These are phyloP conservation scores for Nemotelus nigrinus DNA, from an alignment of 2,888 invertebrate genomes.

Conservation along the genomic window DNA sequence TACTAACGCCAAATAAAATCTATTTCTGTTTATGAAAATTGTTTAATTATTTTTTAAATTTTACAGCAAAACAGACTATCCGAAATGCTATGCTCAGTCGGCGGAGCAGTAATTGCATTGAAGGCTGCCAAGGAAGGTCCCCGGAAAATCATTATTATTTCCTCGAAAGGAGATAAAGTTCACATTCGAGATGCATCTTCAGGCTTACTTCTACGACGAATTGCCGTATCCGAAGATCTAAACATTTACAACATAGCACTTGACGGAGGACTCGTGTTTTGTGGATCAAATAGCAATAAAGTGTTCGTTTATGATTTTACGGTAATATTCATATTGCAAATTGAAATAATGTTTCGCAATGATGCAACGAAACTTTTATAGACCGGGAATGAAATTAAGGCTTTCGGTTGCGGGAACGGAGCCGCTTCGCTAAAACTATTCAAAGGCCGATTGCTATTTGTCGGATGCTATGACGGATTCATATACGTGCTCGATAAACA, in stretches of 20 bases:
- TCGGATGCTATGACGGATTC: constrained; percentile 82
- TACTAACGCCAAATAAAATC: too few species aligned
- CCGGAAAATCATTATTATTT: constrained; percentile 73
- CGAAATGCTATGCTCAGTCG: constrained; percentile 70
- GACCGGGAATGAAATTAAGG: constrained; percentile 73
- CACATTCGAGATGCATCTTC: constrained; percentile 77
- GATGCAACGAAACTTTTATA: constrained; percentile 59
- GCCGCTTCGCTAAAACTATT: constrained; percentile 76
- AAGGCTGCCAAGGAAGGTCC: constrained; percentile 79
- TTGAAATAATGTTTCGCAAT: constrained; percentile 57
- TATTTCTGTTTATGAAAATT: too few species aligned
- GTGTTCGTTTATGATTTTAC: constrained; percentile 80
- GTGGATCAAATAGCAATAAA: constrained; percentile 78
- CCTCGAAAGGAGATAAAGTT: constrained; percentile 75
- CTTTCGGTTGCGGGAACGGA: constrained; percentile 74
- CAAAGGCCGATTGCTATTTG: constrained; percentile 71
- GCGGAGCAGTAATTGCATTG: constrained; percentile 74
- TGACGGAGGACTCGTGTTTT: constrained; percentile 76
- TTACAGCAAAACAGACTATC: constrained; percentile 69
- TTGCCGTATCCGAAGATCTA: constrained; percentile 68
- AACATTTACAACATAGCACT: constrained; percentile 78
- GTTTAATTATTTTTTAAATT: constrained; percentile 24
- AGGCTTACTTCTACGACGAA: constrained; percentile 74
- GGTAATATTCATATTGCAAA: constrained; percentile 64
- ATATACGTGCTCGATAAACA: constrained; percentile 74